Base-by-base conservation (phyloP, 2,797 vertebrate genomes). In the Sebastes trivittatus region DNA sequence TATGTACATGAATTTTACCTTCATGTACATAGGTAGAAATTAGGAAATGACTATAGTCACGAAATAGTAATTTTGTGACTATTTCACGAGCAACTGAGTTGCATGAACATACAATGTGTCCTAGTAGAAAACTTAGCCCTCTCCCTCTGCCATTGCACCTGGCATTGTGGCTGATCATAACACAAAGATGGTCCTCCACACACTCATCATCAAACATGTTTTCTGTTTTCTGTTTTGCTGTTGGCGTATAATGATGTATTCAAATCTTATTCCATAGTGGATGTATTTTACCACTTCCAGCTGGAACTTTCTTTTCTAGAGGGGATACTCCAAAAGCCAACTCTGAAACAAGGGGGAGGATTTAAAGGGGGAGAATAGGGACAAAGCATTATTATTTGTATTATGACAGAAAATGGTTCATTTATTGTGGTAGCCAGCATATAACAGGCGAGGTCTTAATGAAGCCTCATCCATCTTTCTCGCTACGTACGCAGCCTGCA, bases 391-490 rank as follows among this genome's bases (percentile, higher is more conserved):
- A 82, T 86, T 83, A 85, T 88, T 86, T 87, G 83, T 77, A 77
- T 78, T 77, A 52, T 88, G 78, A 88, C 80, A 79, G 81, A 81
- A 84, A 89, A 87, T 77, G 61, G 81, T 82, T 89, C 16, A 87
- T 82, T 88, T 88, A 82, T 85, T 87, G 68, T 84, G 75, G 73
- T 75, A 49, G 34, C 59, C 11, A 61, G 75, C 46, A 27, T 67
- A 58, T 73, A 82, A 84, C 85, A 80, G 80, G 49, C 52, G 3
- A 68, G 71, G 46, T 79, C 84, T 83, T 88, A 87, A 89, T 87
- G 81, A 86, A 74, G 52, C 78, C 79, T 81, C 85, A 88, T 92
- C 87, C 80, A 84, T 90, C 78, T 83, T 87, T 86, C 72, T 77
- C 8, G 55, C 70, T 52, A 36, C 79, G 60, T 55, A 32, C 79